Percentiles rank a stretch among this genome's conserved stretches.
Evolutionary conservation across 2,888 invertebrate genomes (phyloP).

Genomic region (Conops quadrifasciatus): DNA sequence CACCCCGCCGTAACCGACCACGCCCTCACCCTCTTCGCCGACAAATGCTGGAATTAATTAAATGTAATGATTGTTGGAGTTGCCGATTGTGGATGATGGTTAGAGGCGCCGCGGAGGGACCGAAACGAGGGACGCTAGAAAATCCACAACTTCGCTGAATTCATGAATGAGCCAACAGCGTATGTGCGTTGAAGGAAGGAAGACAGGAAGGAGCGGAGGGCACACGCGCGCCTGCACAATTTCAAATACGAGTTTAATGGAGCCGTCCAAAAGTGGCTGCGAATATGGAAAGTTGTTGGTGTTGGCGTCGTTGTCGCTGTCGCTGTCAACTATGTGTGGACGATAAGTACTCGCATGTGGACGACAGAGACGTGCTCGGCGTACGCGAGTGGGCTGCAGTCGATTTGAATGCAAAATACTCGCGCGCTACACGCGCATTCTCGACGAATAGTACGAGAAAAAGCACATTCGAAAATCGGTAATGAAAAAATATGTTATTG

Average conservation of each 20-base stretch:
- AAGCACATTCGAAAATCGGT: not conserved
- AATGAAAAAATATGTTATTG: too few species aligned
- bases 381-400: conserved; percentile 28
- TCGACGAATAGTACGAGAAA: not conserved
- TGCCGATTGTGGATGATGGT: not conserved
- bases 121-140: not conserved
- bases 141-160: conserved; percentile 15
- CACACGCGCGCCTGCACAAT: conserved; percentile 9
- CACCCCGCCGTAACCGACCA: not conserved
- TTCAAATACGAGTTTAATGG: conserved; percentile 12
- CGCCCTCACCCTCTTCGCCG: not conserved
- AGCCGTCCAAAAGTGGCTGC: not conserved
- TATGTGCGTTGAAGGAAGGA: too few species aligned
- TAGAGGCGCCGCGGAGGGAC: not conserved
- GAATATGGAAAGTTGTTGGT: not conserved
- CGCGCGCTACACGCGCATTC: not conserved
- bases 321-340: not conserved
- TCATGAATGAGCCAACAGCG: conserved; percentile 25
- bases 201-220: conserved; percentile 16
- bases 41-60: conserved; percentile 8
- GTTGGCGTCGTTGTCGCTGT: not conserved
- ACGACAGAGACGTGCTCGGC: conserved; percentile 18
- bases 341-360: conserved; percentile 1
- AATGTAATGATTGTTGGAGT: conserved; percentile 1
- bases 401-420: not conserved